Conservation (phyloP, 2,113 vertebrate species). For the Hypocryptadius cinnamomeus region DNA sequence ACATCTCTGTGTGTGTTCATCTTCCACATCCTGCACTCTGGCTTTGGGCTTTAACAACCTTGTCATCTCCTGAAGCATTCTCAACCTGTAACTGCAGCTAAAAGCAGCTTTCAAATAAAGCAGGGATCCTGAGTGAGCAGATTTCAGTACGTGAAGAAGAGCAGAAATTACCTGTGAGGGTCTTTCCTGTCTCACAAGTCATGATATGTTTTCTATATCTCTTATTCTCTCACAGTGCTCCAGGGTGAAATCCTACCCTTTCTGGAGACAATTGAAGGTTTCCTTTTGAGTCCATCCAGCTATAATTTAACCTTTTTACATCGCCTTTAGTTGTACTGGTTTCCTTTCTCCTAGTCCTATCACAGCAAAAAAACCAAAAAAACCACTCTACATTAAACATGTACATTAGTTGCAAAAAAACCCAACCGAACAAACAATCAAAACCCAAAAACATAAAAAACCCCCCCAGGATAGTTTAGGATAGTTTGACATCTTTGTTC, state of each 20-base stretch:
- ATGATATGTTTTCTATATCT: background rate
- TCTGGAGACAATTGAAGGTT: background rate
- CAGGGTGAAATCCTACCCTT: background rate
- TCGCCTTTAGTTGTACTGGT: background rate
- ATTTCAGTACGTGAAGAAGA: background rate
- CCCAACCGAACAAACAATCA: background rate
- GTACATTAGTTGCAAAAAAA: background rate
- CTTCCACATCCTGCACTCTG: background rate
- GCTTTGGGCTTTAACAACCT: background rate
- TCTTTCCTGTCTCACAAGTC: background rate
- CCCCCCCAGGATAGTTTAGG: background rate
- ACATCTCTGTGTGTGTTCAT: too few relatives aligned
- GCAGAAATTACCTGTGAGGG: background rate
- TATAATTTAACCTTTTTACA: background rate
- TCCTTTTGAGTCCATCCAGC: background rate
- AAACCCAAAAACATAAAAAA: background rate
- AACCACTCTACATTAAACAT: background rate
- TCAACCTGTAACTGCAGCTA: background rate
- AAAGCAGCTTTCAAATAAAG: background rate
- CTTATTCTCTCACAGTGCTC: background rate
- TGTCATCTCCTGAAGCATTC: background rate
- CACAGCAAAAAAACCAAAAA: background rate
- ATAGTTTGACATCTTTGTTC: background rate
- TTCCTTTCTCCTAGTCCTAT: background rate
- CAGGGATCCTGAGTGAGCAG: background rate